These are phyloP conservation scores for Panthera uncia DNA, from an alignment of 2,113 vertebrate genomes.

Conservation along the genomic window DNA sequence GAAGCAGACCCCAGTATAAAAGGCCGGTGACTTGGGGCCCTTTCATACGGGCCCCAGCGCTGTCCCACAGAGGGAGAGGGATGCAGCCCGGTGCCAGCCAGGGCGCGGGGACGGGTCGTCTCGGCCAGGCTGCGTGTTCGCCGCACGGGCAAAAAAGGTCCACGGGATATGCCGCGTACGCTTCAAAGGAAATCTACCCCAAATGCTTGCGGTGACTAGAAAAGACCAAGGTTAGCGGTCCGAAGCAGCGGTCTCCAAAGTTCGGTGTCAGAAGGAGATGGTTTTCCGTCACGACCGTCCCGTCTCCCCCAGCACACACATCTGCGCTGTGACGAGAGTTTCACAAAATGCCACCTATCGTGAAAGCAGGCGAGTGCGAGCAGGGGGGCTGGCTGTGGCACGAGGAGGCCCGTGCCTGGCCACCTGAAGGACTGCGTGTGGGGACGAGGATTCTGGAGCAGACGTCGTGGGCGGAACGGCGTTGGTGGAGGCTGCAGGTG, in stretches of 20 bases:
- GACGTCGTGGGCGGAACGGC: neutral
- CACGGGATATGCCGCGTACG: too few species aligned
- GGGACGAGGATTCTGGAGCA: neutral
- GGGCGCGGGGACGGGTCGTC: too few species aligned
- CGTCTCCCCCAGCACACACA: neutral
- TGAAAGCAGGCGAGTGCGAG: neutral
- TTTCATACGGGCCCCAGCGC: accelerated
- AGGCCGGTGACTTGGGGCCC: neutral
- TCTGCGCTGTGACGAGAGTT: too few species aligned
- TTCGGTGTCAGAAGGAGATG: neutral
- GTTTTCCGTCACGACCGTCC: too few species aligned
- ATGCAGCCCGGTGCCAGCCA: neutral
- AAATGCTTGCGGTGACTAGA: neutral
- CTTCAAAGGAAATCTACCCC: neutral
- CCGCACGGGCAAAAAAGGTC: neutral
- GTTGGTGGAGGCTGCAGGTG: neutral
- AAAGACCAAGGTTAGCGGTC: too few species aligned
- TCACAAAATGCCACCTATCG: neutral
- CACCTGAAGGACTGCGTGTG: neutral
- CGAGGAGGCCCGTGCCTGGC: neutral
- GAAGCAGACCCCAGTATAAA: neutral
- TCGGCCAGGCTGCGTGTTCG: neutral
- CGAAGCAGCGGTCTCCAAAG: neutral
- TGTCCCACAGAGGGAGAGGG: neutral
- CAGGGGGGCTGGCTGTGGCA: neutral